A percentile compares a stretch with the other conserved stretches of the same genome.
Conservation (phyloP, 2,113 vertebrate genomes). For the Australoheros scitulus region DNA sequence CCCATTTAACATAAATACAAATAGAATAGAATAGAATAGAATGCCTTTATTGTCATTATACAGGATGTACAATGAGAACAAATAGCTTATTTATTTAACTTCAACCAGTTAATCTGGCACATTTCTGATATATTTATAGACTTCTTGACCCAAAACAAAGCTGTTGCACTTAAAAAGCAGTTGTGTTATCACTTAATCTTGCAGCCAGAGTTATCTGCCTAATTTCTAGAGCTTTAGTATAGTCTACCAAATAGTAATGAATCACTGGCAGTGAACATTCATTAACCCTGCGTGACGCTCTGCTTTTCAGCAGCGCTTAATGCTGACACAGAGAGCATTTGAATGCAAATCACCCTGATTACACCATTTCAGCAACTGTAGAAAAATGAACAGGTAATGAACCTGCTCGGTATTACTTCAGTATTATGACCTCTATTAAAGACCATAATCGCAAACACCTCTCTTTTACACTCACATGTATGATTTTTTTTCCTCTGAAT, state of each 20-base stretch:
- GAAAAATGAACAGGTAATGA: constrained; percentile 54
- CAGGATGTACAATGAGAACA: too few relatives aligned
- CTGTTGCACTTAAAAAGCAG: neutral
- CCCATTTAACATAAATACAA: neutral
- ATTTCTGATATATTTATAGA: neutral
- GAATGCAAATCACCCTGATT: constrained; percentile 71
- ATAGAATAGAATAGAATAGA: too few relatives aligned
- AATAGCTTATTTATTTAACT: too few relatives aligned
- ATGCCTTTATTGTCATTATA: too few relatives aligned
- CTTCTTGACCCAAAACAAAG: neutral
- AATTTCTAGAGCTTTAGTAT: neutral
- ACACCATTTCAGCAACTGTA: constrained; percentile 35
- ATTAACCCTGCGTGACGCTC: constrained; percentile 48
- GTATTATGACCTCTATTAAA: constrained; percentile 40
- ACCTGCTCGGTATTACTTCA: constrained; percentile 9
- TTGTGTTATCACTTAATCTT: neutral
- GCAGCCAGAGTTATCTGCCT: neutral
- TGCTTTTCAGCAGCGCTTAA: constrained; percentile 8
- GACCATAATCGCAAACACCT: constrained; percentile 19
- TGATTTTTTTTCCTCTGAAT: neutral
- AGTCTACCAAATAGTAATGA: neutral
- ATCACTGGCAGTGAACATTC: constrained; percentile 29
- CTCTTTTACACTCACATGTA: neutral
- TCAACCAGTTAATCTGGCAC: neutral
- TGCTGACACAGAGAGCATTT: constrained; percentile 49